Percentiles rank a stretch among this genome's conserved stretches.
Evolutionary conservation across 1,140 invertebrate species (phyloP).

Genomic region (Stegodyphus dumicola): DNA sequence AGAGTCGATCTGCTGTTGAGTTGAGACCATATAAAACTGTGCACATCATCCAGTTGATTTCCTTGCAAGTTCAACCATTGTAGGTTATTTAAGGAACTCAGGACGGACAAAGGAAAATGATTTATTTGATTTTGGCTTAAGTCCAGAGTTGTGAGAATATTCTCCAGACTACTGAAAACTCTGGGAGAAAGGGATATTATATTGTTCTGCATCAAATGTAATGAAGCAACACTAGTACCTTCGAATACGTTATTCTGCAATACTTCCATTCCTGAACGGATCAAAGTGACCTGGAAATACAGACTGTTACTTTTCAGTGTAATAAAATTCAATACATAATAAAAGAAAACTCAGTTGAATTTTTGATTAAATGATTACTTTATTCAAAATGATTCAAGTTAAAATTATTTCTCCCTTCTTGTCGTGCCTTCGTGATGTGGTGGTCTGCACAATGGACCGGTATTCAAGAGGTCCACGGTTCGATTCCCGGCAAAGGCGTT

Average conservation of each 20-base stretch:
- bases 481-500: too few species aligned
- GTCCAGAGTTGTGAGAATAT: slow-evolving; percentile 83
- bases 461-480: too few species aligned
- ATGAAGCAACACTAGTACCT: slow-evolving; percentile 69
- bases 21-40: slow-evolving; percentile 7
- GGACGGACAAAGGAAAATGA: slow-evolving; percentile 74
- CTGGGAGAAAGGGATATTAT: slow-evolving; percentile 70
- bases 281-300: slow-evolving; percentile 36
- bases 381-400: too few species aligned
- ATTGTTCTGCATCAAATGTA: slow-evolving; percentile 72
- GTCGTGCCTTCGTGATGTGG: too few species aligned
- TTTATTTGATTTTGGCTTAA: slow-evolving; percentile 82
- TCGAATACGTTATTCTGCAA: slow-evolving; percentile 71
- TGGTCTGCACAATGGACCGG: too few species aligned
- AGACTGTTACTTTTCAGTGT: too few species aligned
- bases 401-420: too few species aligned
- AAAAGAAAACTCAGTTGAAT: too few species aligned
- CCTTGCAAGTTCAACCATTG: slow-evolving; percentile 84
- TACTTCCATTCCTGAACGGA: slow-evolving; percentile 70
- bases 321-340: too few species aligned
- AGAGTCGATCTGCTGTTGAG: slow-evolving; percentile 24
- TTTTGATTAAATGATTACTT: too few species aligned
- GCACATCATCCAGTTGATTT: slow-evolving; percentile 77
- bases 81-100: slow-evolving; percentile 77
- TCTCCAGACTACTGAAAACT: slow-evolving; percentile 74